Conservation (phyloP, 2,113 vertebrate species). For the Dendrocopos noguchii region DNA sequence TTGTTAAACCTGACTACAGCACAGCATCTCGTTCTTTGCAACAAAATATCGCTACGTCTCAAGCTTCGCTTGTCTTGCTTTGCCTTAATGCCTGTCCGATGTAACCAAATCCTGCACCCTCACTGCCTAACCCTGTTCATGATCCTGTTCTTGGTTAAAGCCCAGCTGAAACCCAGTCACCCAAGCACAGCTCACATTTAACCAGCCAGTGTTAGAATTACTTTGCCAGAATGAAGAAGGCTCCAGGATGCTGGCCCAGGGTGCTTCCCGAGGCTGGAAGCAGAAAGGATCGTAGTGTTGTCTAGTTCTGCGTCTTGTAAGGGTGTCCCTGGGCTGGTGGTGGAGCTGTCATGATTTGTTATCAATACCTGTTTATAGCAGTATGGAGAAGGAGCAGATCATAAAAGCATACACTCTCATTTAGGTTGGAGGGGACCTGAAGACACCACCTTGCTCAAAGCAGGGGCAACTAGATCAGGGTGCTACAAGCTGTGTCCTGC, state of each 20-base stretch:
- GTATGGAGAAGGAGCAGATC: background rate
- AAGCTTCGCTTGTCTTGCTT: background rate
- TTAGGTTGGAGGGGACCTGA: background rate
- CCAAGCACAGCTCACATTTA: background rate
- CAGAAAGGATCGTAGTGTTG: background rate
- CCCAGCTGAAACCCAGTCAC: background rate
- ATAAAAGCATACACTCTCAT: background rate
- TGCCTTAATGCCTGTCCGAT: background rate
- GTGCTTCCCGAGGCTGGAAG: background rate
- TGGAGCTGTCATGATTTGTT: background rate
- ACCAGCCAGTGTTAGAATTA: background rate
- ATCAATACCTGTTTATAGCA: background rate
- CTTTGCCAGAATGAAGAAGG: background rate
- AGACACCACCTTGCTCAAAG: background rate
- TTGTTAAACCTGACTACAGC: background rate
- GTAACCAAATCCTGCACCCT: background rate
- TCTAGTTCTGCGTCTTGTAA: background rate
- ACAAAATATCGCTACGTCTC: background rate
- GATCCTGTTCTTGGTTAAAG: background rate
- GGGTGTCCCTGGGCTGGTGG: background rate
- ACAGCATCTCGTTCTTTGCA: background rate
- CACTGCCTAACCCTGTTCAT: accelerated
- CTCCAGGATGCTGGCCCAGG: background rate
- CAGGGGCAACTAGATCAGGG: background rate
- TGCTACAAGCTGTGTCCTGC: background rate